Evolutionary conservation across 2,113 vertebrate species (phyloP).

Genomic region (Albula goreensis): DNA sequence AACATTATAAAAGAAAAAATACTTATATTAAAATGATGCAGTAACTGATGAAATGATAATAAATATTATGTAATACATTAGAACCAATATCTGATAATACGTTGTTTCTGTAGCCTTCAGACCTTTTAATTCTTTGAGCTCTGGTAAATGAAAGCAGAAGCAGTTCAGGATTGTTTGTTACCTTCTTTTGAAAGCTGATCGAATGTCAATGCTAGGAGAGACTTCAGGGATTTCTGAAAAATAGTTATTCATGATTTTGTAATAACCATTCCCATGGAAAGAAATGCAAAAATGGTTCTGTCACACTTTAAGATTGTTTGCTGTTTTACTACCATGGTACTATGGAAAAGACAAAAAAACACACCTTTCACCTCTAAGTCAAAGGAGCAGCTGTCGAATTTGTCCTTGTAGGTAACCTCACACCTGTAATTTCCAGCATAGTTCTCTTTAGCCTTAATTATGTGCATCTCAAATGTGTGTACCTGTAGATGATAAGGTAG

Average conservation of each 20-base stretch:
- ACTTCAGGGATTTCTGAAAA: conserved; percentile 79
- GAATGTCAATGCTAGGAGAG: conserved; percentile 87
- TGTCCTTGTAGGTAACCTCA: conserved; percentile 94
- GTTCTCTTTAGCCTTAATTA: conserved; percentile 98
- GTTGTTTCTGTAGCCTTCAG: neutral
- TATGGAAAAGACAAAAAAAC: conserved; percentile 24
- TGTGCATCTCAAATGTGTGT: conserved; percentile 98
- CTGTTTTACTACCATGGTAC: neutral
- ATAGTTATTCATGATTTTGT: conserved; percentile 30
- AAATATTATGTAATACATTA: neutral
- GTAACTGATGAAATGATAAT: neutral
- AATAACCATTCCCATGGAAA: neutral
- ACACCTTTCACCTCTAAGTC: conserved; percentile 93
- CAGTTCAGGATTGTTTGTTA: conserved; percentile 63
- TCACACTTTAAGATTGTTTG: neutral
- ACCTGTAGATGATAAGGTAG: conserved; percentile 65
- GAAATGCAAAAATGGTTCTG: neutral
- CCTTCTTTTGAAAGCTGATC: conserved; percentile 99
- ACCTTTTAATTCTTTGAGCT: neutral
- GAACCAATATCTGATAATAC: neutral
- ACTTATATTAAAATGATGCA: neutral
- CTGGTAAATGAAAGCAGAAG: neutral
- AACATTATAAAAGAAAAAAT: neutral
- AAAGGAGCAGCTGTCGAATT: conserved; percentile 95
- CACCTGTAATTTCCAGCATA: conserved; percentile 95